phyloP scores from a whole-genome alignment of 2,888 invertebrate genomes.

The Odontocerum albicorne region DNA sequence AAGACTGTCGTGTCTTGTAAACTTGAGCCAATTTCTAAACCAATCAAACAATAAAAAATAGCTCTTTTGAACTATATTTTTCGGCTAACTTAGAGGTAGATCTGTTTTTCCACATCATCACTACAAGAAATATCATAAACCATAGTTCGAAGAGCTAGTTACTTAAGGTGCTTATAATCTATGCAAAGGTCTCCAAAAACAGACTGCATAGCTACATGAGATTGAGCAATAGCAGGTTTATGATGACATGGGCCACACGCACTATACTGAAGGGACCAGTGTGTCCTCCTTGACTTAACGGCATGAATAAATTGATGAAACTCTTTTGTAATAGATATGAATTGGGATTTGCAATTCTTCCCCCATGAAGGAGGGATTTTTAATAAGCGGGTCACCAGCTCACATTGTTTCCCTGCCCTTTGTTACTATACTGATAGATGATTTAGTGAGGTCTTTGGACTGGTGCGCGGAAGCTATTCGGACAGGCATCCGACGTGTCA shows the following conservation, averaged over 20 bases:
- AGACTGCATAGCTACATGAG: slow-evolving; percentile 60
- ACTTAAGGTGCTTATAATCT: no score
- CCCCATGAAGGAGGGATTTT: slow-evolving; percentile 66
- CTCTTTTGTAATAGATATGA: slow-evolving; percentile 69
- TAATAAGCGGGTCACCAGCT: slow-evolving; percentile 70
- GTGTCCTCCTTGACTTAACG: slow-evolving; percentile 61
- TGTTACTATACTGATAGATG: slow-evolving; percentile 71
- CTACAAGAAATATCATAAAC: no score
- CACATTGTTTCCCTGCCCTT: no score
- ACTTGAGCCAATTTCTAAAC: no score
- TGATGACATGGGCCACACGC: slow-evolving; percentile 64
- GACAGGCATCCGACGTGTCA: slow-evolving; percentile 50
- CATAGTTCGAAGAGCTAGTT: no score
- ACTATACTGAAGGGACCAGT: slow-evolving; percentile 66
- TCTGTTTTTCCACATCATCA: no score
- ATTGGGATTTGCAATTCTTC: slow-evolving; percentile 65
- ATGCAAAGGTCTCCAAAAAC: no score
- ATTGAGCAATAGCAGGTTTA: slow-evolving; percentile 65
- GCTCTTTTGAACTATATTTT: no score
- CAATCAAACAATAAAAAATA: no score
- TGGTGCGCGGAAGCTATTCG: slow-evolving; percentile 49
- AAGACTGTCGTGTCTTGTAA: no score
- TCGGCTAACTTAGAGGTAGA: no score
- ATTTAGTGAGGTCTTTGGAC: no score
- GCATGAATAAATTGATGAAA: slow-evolving; percentile 67